Evolutionary conservation across 2,888 invertebrate genomes (phyloP).

Genomic region (Orthosia gracilis): DNA sequence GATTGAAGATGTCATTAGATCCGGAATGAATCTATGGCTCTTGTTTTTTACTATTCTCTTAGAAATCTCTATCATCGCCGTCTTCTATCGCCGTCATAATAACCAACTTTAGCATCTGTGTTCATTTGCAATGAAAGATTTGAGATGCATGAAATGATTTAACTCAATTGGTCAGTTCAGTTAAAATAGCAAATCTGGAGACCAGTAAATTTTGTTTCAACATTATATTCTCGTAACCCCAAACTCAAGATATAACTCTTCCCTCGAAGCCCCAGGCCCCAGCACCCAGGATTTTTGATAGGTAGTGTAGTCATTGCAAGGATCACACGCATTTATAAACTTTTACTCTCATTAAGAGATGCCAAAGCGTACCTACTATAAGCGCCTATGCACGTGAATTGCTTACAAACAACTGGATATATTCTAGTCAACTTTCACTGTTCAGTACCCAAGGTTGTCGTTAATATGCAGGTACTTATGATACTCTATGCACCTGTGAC

Average conservation of each 20-base stretch:
- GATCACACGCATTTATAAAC: slow-evolving; percentile 2
- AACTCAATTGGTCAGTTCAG: slow-evolving; percentile 2
- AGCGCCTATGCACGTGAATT: slow-evolving; percentile 37
- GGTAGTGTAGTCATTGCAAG: background rate
- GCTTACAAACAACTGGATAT: slow-evolving; percentile 47
- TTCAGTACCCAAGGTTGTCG: slow-evolving; percentile 38
- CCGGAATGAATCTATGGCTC: background rate
- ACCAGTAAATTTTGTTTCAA: background rate
- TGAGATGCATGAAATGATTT: slow-evolving; percentile 9
- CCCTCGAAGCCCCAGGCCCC: too few species aligned
- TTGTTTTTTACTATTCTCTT: background rate
- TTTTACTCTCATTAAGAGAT: slow-evolving; percentile 52
- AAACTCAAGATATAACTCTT: too few species aligned
- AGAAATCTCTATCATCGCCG: background rate
- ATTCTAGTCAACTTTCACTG: slow-evolving; percentile 62
- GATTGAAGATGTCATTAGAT: background rate
- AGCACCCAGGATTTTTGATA: background rate
- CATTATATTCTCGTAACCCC: background rate
- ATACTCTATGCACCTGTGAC: slow-evolving; percentile 14
- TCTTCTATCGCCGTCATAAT: background rate
- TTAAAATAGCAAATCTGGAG: too few species aligned
- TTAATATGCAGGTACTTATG: background rate
- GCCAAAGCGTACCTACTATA: slow-evolving; percentile 31
- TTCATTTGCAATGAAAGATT: background rate
- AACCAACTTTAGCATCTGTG: background rate